Conservation (phyloP, 1,140 invertebrate genomes). For the Apis cerana region DNA sequence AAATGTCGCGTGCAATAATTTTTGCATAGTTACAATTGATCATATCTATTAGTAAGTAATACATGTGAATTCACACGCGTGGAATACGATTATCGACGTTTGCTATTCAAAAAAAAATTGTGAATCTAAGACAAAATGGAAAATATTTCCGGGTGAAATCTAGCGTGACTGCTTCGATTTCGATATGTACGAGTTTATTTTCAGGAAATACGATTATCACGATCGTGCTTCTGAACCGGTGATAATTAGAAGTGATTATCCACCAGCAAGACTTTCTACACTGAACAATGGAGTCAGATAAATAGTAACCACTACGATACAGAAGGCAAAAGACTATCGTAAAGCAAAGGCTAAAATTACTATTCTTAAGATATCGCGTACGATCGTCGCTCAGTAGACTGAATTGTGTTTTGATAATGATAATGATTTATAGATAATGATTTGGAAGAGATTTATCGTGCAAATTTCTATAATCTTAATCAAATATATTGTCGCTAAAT, state of each 20-base stretch:
- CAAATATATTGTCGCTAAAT: conserved; percentile 38
- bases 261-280: conserved; percentile 55
- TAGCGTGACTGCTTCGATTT: conserved; percentile 27
- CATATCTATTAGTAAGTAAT: neutral
- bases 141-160: conserved; percentile 52
- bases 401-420: neutral
- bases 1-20: neutral
- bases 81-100: neutral
- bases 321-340: conserved; percentile 40
- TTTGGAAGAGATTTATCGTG: conserved; percentile 55
- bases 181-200: conserved; percentile 20
- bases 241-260: conserved; percentile 67
- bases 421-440: too few species aligned
- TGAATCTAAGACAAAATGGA: neutral
- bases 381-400: conserved; percentile 29
- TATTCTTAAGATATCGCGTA: conserved; percentile 54
- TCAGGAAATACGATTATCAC: conserved; percentile 59
- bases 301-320: conserved; percentile 44
- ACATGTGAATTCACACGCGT: too few species aligned
- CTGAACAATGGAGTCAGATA: conserved; percentile 61
- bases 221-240: conserved; percentile 57
- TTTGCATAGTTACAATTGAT: neutral
- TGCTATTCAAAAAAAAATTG: conserved; percentile 25
- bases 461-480: conserved; percentile 47
- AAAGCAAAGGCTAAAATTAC: conserved; percentile 58